Conservation (phyloP, 2,797 vertebrate genomes). For the Phoebastria nigripes region DNA sequence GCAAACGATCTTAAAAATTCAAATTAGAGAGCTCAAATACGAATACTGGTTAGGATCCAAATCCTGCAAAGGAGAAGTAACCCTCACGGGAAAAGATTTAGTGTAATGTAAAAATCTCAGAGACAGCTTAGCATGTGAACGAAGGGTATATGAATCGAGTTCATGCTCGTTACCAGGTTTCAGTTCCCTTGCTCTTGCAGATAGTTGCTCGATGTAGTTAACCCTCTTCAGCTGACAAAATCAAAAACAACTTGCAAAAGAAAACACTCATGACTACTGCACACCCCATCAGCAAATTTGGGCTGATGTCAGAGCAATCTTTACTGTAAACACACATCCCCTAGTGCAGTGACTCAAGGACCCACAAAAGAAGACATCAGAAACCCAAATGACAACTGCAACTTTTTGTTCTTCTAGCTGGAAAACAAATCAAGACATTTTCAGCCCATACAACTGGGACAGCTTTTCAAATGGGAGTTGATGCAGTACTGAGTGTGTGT, state of each 20-base stretch:
- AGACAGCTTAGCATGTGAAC: fast-evolving
- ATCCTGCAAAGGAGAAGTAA: background rate
- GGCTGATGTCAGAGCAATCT: background rate
- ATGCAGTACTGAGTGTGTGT: fast-evolving
- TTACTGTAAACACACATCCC: no score
- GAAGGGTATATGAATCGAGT: fast-evolving
- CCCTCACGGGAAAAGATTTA: fast-evolving
- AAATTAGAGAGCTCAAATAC: fast-evolving
- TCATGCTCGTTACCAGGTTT: background rate
- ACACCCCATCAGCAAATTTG: background rate
- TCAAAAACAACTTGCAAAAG: background rate
- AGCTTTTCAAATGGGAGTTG: background rate
- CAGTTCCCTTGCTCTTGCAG: background rate
- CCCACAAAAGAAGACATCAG: background rate
- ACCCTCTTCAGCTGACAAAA: background rate
- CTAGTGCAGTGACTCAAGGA: background rate
- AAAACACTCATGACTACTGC: background rate
- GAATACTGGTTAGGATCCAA: fast-evolving
- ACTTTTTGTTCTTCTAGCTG: background rate
- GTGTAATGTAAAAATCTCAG: fast-evolving
- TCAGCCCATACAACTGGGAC: background rate
- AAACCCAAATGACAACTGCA: background rate
- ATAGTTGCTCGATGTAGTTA: background rate
- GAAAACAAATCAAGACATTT: background rate
- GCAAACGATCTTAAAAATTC: no score